A percentile compares a stretch with the other conserved stretches of the same genome.
These are phyloP conservation scores for Sminthurides aquaticus DNA, from an alignment of 2,888 invertebrate genomes.

Conservation along the genomic window DNA sequence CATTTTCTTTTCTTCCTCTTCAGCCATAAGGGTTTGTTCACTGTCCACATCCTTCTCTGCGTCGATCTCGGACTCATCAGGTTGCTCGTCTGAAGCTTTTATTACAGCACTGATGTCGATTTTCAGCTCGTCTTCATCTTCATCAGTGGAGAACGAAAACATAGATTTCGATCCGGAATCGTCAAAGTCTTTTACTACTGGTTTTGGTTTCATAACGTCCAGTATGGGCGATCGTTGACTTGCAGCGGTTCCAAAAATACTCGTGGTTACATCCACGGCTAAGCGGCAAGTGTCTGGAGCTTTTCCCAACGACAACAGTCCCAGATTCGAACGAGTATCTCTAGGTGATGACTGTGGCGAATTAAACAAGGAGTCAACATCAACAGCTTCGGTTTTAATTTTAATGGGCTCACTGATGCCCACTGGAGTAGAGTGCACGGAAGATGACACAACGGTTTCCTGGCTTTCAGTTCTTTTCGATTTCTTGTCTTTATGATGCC, in stretches of 20 bases:
- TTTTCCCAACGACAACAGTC: slow-evolving; percentile 36
- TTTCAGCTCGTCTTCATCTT: slow-evolving; percentile 38
- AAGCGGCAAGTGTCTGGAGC: slow-evolving; percentile 2
- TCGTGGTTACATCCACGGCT: slow-evolving; percentile 6
- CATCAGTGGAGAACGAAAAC: slow-evolving; percentile 43
- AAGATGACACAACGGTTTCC: slow-evolving; percentile 46
- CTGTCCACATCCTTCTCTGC: slow-evolving; percentile 26
- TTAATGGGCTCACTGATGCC: slow-evolving; percentile 7
- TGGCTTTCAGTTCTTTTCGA: slow-evolving; percentile 59
- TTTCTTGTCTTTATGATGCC: slow-evolving; percentile 68
- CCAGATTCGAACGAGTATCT: slow-evolving; percentile 56
- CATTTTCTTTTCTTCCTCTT: slow-evolving; percentile 48
- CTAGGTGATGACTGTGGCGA: slow-evolving; percentile 26
- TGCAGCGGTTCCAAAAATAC: neutral
- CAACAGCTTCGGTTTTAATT: slow-evolving; percentile 32
- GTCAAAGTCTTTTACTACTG: slow-evolving; percentile 17
- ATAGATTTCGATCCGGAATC: slow-evolving; percentile 29
- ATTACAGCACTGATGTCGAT: slow-evolving; percentile 41
- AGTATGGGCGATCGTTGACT: slow-evolving; percentile 2
- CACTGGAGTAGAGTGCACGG: slow-evolving; percentile 16
- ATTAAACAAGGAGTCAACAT: slow-evolving; percentile 39
- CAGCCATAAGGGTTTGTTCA: slow-evolving; percentile 26
- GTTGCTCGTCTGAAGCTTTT: slow-evolving; percentile 35
- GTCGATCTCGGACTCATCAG: slow-evolving; percentile 27
- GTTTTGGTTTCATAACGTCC: slow-evolving; percentile 8